Evolutionary conservation across 1,140 invertebrate species (phyloP), one percentile per base, ranked within the genome.

Genomic region (Vanessa atalanta): DNA sequence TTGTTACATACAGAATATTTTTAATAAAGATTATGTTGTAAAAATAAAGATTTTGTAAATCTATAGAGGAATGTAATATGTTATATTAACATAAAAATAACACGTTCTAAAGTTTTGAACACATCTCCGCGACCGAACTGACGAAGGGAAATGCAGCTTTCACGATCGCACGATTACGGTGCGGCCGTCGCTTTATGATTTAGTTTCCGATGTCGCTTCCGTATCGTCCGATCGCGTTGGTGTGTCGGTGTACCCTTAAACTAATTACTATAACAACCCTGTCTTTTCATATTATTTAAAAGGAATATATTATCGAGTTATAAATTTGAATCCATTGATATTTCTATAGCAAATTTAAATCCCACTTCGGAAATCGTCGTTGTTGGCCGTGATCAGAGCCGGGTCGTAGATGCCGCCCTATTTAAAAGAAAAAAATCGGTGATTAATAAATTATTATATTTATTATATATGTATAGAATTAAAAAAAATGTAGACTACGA

Each of bases 391-490:
- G 65, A 77, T 60, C 73, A 76, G 76, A 55, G 75, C 65, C 20
- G 83, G 80, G 53, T 88, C 86, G 82, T 85, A 84, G 65, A 87
- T 77, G 6, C 81, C 82, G 55, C 79, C 73, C 86, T 87, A 75
- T 57, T 47, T 14, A 53, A 37, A 16, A 16, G 31, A 77, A 55
- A 71, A 60, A 23, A 6, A 5, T 47, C 3, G 20, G 11, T 60
- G 9, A 61, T 12, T 48, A 61, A 11, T 48, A 13, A 13, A 15
- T 55, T 0, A 1, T 14, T 9, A 31, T 20, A 48, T 47, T 48
- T 50, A 63, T 1, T 20, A 50, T 50, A 50, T 1, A 50, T 47
- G 47, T 47, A 47, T 20, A 20, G 20, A 20, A 20, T 20, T 20
- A 20, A 20, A 20, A 20, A 20, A 20, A 20, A 20, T n/a, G n/a